Conservation (phyloP, 1,140 invertebrate genomes). For the Andrena cerasifolii region DNA sequence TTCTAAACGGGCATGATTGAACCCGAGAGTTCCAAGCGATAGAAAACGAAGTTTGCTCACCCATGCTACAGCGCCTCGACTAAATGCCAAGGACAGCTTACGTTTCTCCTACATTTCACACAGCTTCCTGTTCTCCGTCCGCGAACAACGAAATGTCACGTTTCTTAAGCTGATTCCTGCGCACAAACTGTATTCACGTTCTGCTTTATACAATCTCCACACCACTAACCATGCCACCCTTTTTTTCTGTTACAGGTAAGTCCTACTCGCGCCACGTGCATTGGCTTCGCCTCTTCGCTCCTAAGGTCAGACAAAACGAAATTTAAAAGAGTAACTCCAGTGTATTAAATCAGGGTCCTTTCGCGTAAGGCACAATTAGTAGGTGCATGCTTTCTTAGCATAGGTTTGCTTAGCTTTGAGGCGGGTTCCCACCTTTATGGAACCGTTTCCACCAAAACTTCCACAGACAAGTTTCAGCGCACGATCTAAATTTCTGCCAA, state of each 20-base stretch:
- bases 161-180: not conserved
- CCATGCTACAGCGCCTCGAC: conserved; percentile 19
- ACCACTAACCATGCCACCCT: conserved; percentile 6
- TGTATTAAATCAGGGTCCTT: too few relatives aligned
- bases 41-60: conserved; percentile 2
- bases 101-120: conserved; percentile 46
- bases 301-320: conserved; percentile 37
- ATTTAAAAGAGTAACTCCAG: not conserved
- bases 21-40: not conserved
- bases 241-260: conserved; percentile 64
- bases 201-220: not conserved
- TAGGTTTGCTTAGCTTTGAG: too few relatives aligned
- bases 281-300: not conserved
- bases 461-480: too few relatives aligned
- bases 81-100: conserved; percentile 42
- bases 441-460: too few relatives aligned
- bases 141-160: conserved; percentile 29
- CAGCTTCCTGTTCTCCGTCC: conserved; percentile 36
- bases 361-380: too few relatives aligned
- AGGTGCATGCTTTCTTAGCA: too few relatives aligned
- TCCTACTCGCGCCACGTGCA: not conserved
- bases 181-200: not conserved
- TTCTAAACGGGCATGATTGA: not conserved
- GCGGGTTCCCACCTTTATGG: too few relatives aligned
- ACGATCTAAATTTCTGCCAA: too few relatives aligned